A percentile compares a stretch with the other conserved stretches of the same genome.
Conservation (phyloP, 2,888 invertebrate species). For the Tiliacea aurago region DNA sequence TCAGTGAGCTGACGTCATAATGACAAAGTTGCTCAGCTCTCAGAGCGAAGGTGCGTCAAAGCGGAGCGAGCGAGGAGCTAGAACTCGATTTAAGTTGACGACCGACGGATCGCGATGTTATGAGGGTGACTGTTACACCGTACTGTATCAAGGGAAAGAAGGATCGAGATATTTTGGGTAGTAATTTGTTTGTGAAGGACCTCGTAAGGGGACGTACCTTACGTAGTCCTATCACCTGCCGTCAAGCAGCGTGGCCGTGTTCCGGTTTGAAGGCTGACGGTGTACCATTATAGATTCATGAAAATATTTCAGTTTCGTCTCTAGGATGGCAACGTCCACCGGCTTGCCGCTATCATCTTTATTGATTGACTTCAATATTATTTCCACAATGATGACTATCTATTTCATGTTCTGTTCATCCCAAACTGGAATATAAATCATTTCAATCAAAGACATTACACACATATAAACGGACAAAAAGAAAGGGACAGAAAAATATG, state of each 20-base stretch:
- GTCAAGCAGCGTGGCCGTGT: too few species aligned
- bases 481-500: neutral
- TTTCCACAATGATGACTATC: too few species aligned
- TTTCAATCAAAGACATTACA: too few species aligned
- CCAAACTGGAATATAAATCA: neutral
- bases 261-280: too few species aligned
- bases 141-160: neutral
- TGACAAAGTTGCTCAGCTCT: slow-evolving; percentile 43
- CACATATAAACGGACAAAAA: neutral
- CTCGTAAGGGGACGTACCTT: neutral
- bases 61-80: slow-evolving; percentile 50
- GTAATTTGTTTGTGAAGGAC: neutral
- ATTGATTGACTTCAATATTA: too few species aligned
- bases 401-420: neutral
- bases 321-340: neutral
- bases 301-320: neutral
- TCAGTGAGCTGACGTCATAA: slow-evolving; percentile 38
- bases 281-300: too few species aligned
- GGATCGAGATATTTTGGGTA: neutral
- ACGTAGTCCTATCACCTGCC: too few species aligned
- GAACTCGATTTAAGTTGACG: slow-evolving; percentile 67
- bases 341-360: neutral
- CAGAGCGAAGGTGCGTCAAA: slow-evolving; percentile 46
- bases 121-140: slow-evolving; percentile 28
- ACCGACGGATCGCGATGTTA: slow-evolving; percentile 22